Conservation (phyloP, 2,797 vertebrate species). For the Masticophis lateralis region DNA sequence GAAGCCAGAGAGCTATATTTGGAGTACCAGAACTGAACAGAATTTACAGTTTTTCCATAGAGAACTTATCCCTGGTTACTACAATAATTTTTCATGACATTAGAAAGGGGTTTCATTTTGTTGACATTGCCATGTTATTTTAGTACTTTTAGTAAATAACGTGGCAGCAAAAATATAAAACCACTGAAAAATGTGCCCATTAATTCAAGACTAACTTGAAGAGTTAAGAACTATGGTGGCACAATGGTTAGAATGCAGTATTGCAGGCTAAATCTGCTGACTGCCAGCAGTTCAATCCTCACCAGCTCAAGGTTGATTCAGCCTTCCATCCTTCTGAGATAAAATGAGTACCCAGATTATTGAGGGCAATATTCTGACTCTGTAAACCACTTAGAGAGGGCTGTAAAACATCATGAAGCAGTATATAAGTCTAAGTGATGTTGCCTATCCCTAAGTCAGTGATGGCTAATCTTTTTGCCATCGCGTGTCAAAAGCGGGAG, state of each 20-base stretch:
- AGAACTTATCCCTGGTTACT: background rate
- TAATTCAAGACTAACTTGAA: background rate
- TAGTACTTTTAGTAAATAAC: background rate
- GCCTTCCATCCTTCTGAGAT: background rate
- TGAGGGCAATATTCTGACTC: background rate
- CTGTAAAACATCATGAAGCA: background rate
- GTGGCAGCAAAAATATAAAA: background rate
- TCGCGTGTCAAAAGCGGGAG: too few relatives aligned
- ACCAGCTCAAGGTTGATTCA: background rate
- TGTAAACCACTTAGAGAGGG: background rate
- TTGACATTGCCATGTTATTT: background rate
- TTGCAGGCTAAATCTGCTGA: background rate
- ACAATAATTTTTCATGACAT: background rate
- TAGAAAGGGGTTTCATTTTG: background rate
- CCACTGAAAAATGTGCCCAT: background rate
- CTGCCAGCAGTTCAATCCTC: background rate
- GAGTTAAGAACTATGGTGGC: background rate
- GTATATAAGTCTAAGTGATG: background rate
- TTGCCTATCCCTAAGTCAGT: background rate
- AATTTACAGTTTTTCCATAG: background rate
- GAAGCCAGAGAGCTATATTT: background rate
- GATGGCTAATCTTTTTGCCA: too few relatives aligned
- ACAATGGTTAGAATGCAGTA: background rate
- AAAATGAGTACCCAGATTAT: background rate
- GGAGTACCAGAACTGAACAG: background rate